A percentile compares a stretch with the other conserved stretches of the same genome.
These are phyloP conservation scores for Lasioglossum pauxillum DNA, from an alignment of 2,888 invertebrate genomes.

Conservation along the genomic window DNA sequence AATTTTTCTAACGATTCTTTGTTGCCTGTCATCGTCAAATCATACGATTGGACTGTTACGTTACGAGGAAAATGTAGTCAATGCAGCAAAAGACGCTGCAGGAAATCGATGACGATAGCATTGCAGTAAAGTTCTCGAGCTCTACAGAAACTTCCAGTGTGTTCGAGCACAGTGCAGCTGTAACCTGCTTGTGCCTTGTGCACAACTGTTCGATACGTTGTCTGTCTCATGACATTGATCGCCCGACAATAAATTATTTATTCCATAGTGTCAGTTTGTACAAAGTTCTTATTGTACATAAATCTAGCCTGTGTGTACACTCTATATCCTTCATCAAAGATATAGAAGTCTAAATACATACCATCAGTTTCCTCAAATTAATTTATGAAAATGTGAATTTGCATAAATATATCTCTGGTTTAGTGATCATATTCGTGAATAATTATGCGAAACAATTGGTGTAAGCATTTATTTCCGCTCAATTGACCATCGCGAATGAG, in stretches of 20 bases:
- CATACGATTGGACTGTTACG: slow-evolving; percentile 1
- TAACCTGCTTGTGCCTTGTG: neutral
- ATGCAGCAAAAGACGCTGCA: slow-evolving; percentile 41
- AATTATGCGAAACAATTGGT: neutral
- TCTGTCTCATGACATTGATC: neutral
- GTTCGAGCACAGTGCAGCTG: neutral
- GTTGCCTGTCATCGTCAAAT: neutral
- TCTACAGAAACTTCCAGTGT: slow-evolving; percentile 36
- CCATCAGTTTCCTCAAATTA: neutral
- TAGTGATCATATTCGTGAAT: neutral
- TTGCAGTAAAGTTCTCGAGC: slow-evolving; percentile 38
- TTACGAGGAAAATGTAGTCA: neutral
- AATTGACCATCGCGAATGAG: neutral
- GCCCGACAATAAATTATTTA: slow-evolving; percentile 3
- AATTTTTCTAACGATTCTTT: neutral
- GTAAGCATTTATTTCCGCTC: slow-evolving; percentile 7
- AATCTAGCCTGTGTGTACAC: neutral
- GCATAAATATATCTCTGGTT: neutral
- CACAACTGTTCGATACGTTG: slow-evolving; percentile 35
- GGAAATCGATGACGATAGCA: slow-evolving; percentile 50
- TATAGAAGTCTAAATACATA: neutral
- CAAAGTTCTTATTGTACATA: neutral
- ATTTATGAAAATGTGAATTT: neutral
- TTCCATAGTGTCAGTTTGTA: slow-evolving; percentile 10
- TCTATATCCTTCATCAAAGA: neutral